phyloP scores from a whole-genome alignment of 2,797 vertebrate genomes.

The Ispidina picta region DNA sequence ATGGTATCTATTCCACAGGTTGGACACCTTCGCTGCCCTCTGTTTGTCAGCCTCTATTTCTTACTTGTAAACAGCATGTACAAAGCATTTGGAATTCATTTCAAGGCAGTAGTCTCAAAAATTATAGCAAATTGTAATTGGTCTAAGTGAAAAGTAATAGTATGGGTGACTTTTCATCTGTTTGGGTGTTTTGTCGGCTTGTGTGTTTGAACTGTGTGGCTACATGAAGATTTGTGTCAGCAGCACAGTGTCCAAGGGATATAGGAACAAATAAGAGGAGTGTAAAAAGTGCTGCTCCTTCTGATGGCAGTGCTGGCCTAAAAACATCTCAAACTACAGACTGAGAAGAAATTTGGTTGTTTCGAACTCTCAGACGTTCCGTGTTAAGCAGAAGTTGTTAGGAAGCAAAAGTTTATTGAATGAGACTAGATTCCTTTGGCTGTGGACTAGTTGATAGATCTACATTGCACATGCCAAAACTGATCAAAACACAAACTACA shows the following conservation, averaged over 20 bases:
- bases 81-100: neutral
- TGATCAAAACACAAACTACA: neutral
- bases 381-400: neutral
- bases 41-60: neutral
- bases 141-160: neutral
- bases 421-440: neutral
- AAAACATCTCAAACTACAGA: neutral
- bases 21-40: neutral
- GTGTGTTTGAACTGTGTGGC: neutral
- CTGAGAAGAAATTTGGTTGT: neutral
- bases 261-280: neutral
- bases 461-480: neutral
- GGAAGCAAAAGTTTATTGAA: neutral
- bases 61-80: neutral
- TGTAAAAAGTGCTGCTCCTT: neutral
- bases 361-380: neutral
- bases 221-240: neutral
- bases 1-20: fast-evolving
- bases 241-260: neutral
- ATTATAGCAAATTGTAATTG: neutral
- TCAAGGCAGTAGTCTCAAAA: neutral
- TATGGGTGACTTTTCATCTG: neutral
- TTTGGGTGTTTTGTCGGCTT: neutral
- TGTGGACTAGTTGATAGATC: neutral
- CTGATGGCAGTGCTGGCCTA: neutral